Percentiles rank a stretch among this genome's conserved stretches.
Conservation (phyloP, 2,113 vertebrate species). For the Phylloscopus trochilus region DNA sequence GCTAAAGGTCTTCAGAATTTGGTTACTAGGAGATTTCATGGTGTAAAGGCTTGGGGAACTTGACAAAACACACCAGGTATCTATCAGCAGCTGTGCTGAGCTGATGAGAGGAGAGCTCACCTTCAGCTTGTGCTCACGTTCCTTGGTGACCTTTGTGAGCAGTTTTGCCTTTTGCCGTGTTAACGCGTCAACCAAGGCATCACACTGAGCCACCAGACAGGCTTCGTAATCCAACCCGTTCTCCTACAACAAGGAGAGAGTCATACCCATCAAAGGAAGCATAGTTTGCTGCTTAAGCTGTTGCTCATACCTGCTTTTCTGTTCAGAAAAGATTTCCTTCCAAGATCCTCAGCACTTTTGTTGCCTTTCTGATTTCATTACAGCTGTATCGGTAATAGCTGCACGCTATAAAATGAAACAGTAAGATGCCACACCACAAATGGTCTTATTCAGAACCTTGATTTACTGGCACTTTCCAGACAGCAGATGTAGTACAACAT, state of each 20-base stretch:
- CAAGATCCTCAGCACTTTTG: not conserved
- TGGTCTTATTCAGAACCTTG: not conserved
- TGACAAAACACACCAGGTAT: not conserved
- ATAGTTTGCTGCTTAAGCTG: not conserved
- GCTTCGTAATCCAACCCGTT: conserved; percentile 95
- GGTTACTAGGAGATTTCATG: not conserved
- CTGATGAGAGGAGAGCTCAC: conserved; percentile 64
- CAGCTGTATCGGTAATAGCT: not conserved
- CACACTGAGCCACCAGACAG: conserved; percentile 96
- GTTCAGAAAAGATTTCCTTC: not conserved
- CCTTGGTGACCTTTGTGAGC: conserved; percentile 97
- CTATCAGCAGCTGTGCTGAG: not conserved
- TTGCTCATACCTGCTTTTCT: not conserved
- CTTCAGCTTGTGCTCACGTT: conserved; percentile 96
- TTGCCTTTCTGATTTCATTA: not conserved
- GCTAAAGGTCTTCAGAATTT: not conserved
- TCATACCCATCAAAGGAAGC: not conserved
- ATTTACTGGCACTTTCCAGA: not conserved
- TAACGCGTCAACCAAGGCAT: conserved; percentile 93
- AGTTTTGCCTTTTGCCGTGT: conserved; percentile 96
- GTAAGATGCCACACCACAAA: not conserved
- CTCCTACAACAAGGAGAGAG: conserved; percentile 75
- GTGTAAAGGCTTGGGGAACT: not conserved
- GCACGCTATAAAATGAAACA: not conserved
- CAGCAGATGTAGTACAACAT: not conserved